Conservation (phyloP, 2,113 vertebrate species). For the Dicrurus megarhynchus region DNA sequence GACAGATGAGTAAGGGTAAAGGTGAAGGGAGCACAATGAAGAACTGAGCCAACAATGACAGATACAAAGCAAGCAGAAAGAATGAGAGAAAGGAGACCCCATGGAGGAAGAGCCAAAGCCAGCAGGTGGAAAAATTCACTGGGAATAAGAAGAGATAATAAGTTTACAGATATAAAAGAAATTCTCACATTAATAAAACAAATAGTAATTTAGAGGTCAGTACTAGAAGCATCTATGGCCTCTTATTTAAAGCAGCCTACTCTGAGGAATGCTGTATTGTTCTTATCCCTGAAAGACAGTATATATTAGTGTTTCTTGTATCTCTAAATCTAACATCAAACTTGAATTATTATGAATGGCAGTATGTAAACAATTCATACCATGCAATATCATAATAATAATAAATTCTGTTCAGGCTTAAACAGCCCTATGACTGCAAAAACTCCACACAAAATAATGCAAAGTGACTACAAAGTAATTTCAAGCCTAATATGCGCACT, state of each 20-base stretch:
- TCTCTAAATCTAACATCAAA: background rate
- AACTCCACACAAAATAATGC: background rate
- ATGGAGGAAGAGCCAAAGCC: background rate
- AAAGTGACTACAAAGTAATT: constrained; percentile 20
- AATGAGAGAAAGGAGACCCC: background rate
- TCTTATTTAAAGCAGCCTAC: background rate
- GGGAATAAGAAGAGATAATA: background rate
- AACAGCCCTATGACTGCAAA: background rate
- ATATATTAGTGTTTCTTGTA: background rate
- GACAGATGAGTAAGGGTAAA: background rate
- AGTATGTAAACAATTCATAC: background rate
- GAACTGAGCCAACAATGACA: background rate
- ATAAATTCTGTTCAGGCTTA: background rate
- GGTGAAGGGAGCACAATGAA: background rate
- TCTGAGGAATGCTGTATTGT: background rate
- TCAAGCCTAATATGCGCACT: background rate
- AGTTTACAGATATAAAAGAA: constrained; percentile 5
- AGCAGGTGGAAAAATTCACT: background rate
- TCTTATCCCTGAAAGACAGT: background rate
- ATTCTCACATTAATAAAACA: constrained; percentile 25
- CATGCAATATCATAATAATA: background rate
- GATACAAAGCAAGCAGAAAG: background rate
- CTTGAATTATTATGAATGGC: background rate
- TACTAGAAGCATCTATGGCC: background rate
- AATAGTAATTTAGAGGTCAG: background rate